Evolutionary conservation across 1,140 invertebrate species (phyloP), one percentile per base, ranked within the genome.

Genomic region (Pseudomyrmex concolor): DNA sequence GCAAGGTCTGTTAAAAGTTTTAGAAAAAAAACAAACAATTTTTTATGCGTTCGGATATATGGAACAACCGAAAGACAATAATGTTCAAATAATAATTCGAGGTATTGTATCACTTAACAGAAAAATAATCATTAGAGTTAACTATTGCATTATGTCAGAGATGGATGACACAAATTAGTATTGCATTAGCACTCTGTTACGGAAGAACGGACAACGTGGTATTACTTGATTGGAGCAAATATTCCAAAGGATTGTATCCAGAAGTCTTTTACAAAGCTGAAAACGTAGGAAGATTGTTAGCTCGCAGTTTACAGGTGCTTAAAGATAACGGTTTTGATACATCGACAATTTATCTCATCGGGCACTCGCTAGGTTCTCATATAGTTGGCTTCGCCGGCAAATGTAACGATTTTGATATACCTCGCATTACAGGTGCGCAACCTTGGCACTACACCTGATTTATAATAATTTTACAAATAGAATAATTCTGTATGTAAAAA

Each of bases 351-450:
- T 97, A 97, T 90, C 90, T 97, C 4, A 95, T 98, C 51, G 97
- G 96, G 0, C 97, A 97, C 91, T 97, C 97, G 5, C 92, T 97
- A 54, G 97, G 97, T 0, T 96, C 96, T 5, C 97, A 97, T 77
- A 94, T 97, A 45, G 95, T 96, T 2, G 97, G 96, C 0, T 95
- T 96, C 67, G 94, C 96, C 1, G 96, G 96, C 0, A 92, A 92
- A 34, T 93, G 93, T 74, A 83, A 95, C 3, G 86, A 89, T n/a
- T 85, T 85, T 15, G 50, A 48, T 7, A 70, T 94, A 1, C 60
- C 70, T n/a, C 87, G 93, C 43, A 90, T 94, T 19, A 94, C 94
- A n/a, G 94, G 94, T 91, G 73, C 19, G 50, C 48, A 13, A 17
- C 70, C 17, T 25, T 25, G 2, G 2, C 25, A 25, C 7, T 25